Conservation (phyloP, 2,888 invertebrate species). For the Calameuta idolon region DNA sequence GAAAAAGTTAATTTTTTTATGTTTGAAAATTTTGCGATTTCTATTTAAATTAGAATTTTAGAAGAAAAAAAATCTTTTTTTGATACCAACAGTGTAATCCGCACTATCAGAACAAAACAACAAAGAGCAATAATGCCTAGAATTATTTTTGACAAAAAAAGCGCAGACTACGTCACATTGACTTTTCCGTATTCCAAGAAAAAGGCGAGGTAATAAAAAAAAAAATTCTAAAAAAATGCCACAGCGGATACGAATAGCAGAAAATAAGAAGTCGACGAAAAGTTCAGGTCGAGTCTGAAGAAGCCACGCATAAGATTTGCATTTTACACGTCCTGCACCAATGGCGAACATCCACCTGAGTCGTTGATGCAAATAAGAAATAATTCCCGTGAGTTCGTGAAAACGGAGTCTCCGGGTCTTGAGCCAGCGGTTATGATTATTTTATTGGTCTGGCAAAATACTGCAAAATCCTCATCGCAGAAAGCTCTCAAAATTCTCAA, state of each 20-base stretch:
- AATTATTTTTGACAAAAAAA: constrained; percentile 15
- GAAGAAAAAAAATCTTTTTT: not conserved
- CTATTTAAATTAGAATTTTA: constrained; percentile 37
- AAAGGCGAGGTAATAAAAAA: no score
- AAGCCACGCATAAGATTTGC: not conserved
- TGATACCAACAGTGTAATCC: not conserved
- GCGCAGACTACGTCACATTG: not conserved
- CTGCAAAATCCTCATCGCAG: not conserved
- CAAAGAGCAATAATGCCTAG: not conserved
- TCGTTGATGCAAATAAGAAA: not conserved
- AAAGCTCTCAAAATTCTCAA: not conserved
- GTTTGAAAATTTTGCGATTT: constrained; percentile 22
- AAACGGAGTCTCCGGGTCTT: not conserved
- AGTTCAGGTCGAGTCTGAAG: not conserved
- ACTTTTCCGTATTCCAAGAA: not conserved
- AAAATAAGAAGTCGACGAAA: not conserved
- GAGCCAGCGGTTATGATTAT: not conserved
- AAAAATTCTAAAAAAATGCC: not conserved
- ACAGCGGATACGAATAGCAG: not conserved
- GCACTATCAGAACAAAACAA: not conserved
- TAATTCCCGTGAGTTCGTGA: not conserved
- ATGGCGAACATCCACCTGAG: not conserved
- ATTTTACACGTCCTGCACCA: not conserved
- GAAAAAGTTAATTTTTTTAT: not conserved
- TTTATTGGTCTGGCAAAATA: not conserved